Conservation (phyloP, 2,888 invertebrate species). For the Cylindroiulus punctatus region DNA sequence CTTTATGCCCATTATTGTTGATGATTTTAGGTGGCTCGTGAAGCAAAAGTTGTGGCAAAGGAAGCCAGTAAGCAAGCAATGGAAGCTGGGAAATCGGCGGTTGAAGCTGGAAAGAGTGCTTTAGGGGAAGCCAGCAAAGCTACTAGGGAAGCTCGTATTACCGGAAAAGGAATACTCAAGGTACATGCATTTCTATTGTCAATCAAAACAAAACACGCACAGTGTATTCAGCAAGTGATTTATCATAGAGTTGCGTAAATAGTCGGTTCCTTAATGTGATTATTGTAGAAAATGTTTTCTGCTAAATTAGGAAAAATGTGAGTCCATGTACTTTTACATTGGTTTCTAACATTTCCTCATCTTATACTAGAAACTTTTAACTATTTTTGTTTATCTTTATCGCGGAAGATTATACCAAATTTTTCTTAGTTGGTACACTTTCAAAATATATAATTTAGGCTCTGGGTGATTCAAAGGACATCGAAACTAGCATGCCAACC, state of each 20-base stretch:
- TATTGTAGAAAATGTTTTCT: too few relatives aligned
- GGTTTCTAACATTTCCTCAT: too few relatives aligned
- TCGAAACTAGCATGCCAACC: slow-evolving; percentile 62
- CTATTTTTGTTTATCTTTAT: too few relatives aligned
- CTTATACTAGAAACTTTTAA: too few relatives aligned
- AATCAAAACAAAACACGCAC: too few relatives aligned
- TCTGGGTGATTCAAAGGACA: slow-evolving; percentile 68
- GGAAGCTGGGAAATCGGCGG: slow-evolving; percentile 83
- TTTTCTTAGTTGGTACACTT: neutral
- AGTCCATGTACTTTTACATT: too few relatives aligned
- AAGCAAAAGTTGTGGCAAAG: slow-evolving; percentile 88
- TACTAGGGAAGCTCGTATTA: slow-evolving; percentile 81
- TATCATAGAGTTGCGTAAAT: too few relatives aligned
- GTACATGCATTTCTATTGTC: slow-evolving; percentile 65
- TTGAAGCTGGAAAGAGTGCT: slow-evolving; percentile 87
- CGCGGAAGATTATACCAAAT: neutral
- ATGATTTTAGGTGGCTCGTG: slow-evolving; percentile 76
- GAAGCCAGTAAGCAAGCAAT: slow-evolving; percentile 83
- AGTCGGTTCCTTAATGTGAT: too few relatives aligned
- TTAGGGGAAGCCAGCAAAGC: slow-evolving; percentile 90
- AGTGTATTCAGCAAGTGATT: too few relatives aligned
- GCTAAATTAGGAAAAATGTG: too few relatives aligned
- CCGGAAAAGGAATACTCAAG: slow-evolving; percentile 82
- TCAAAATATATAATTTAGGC: slow-evolving; percentile 63
- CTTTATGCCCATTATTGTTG: neutral